Conservation (phyloP, 2,888 invertebrate genomes). For the Branchellion lobata region DNA sequence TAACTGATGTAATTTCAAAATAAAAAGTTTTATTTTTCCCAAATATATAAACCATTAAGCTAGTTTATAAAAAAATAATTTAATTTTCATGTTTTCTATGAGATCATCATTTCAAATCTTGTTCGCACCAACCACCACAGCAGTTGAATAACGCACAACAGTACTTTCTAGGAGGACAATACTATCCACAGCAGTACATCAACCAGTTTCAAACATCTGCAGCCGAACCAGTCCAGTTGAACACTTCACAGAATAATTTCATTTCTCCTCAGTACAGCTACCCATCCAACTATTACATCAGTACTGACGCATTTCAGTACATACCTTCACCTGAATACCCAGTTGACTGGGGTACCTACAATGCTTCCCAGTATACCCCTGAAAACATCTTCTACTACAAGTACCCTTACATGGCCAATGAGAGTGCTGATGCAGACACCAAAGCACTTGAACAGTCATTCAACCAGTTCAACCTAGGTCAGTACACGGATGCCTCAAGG, state of each 20-base stretch:
- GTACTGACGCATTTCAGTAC: neutral
- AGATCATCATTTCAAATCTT: neutral
- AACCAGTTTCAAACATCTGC: neutral
- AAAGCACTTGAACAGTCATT: constrained; percentile 37
- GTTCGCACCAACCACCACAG: neutral
- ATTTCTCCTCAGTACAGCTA: neutral
- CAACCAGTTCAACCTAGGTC: constrained; percentile 6
- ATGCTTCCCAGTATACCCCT: neutral
- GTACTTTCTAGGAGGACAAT: neutral
- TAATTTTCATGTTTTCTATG: neutral
- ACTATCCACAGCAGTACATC: neutral
- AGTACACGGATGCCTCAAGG: neutral
- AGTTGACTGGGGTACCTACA: neutral
- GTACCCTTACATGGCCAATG: neutral
- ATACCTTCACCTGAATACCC: neutral
- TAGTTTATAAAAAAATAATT: neutral
- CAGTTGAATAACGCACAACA: too few relatives aligned
- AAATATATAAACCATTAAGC: neutral
- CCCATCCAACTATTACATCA: neutral
- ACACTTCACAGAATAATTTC: neutral
- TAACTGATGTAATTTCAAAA: neutral
- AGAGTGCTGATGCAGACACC: neutral
- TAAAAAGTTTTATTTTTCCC: neutral
- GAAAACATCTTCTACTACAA: neutral
- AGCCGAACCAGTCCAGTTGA: neutral